phyloP scores from a whole-genome alignment of 2,888 invertebrate genomes.

The Calliopum simillimum region DNA sequence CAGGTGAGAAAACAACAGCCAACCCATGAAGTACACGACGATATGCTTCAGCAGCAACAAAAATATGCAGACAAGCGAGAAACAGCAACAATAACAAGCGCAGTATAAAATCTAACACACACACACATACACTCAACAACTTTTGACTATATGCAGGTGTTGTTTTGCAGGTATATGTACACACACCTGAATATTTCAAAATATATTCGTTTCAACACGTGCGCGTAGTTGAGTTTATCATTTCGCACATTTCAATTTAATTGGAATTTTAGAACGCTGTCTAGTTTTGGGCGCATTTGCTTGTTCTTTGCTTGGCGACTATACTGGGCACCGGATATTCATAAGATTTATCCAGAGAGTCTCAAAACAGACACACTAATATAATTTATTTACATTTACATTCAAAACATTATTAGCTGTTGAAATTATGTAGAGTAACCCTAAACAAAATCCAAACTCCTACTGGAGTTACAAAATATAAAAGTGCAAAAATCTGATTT shows the following conservation, averaged over 20 bases:
- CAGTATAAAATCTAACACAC: too few relatives aligned
- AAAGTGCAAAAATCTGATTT: too few relatives aligned
- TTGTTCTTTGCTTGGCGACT: background rate
- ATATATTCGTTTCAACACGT: background rate
- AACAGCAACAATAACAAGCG: background rate
- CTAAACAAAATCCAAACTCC: too few relatives aligned
- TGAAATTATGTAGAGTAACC: too few relatives aligned
- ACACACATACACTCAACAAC: background rate
- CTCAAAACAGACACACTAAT: too few relatives aligned
- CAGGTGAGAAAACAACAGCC: background rate
- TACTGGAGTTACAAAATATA: too few relatives aligned
- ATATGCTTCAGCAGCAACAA: constrained; percentile 14
- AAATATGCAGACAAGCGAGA: constrained; percentile 1
- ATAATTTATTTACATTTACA: too few relatives aligned
- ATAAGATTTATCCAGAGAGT: too few relatives aligned
- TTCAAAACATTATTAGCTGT: too few relatives aligned
- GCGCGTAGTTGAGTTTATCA: background rate
- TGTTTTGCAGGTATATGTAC: constrained; percentile 11
- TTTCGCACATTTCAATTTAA: constrained; percentile 1
- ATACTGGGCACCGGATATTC: too few relatives aligned
- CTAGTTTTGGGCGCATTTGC: background rate
- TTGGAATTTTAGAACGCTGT: constrained; percentile 14
- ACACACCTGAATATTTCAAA: background rate
- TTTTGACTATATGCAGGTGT: constrained; percentile 7
- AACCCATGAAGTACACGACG: constrained; percentile 7